These are phyloP conservation scores for Ceratitis capitata DNA, from an alignment of 1,140 invertebrate species.

Conservation along the genomic window DNA sequence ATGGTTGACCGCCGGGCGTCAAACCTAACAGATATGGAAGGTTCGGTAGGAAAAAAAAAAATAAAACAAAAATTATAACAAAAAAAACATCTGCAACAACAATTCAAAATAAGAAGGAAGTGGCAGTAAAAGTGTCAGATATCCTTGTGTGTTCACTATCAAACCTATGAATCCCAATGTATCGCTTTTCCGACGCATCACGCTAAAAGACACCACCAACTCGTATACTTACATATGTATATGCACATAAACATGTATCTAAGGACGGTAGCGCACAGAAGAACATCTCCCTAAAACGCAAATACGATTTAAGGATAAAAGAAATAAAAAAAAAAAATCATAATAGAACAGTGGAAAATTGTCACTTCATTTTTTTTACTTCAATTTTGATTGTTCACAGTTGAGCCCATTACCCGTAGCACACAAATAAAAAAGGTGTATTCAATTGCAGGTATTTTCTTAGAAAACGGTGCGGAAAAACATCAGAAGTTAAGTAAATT, in stretches of 20 bases:
- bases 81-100: neutral
- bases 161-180: neutral
- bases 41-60: neutral
- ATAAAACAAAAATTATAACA: neutral
- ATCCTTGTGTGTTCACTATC: neutral
- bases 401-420: neutral
- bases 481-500: neutral
- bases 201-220: neutral
- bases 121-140: neutral
- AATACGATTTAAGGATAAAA: neutral
- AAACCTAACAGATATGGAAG: neutral
- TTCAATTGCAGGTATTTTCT: neutral
- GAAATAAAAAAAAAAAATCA: slow-evolving; percentile 1
- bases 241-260: neutral
- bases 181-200: neutral
- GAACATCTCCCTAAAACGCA: neutral
- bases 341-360: neutral
- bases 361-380: neutral
- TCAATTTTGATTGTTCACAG: neutral
- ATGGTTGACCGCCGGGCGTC: neutral
- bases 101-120: no score
- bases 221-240: neutral
- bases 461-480: neutral
- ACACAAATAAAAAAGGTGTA: neutral
- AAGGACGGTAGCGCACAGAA: neutral